Conservation (phyloP, 2,888 invertebrate genomes). For the Congeria kusceri region DNA sequence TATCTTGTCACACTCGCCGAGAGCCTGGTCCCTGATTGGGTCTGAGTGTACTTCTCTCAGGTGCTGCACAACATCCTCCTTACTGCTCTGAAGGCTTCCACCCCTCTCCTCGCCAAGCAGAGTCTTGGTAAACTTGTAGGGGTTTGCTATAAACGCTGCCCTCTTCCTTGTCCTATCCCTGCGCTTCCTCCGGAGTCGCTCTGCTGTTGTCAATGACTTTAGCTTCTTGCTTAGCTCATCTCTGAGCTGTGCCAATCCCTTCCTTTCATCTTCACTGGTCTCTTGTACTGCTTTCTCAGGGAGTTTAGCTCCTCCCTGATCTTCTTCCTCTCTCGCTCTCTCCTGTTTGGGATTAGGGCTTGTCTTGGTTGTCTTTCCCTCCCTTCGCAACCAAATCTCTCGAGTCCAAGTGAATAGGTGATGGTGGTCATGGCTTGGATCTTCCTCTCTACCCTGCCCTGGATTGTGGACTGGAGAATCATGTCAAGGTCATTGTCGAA, state of each 20-base stretch:
- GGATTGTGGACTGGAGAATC: too few species aligned
- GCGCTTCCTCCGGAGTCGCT: not conserved
- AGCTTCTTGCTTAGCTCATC: constrained; percentile 6
- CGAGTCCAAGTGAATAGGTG: too few species aligned
- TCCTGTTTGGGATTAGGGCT: constrained; percentile 21
- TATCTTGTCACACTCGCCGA: constrained; percentile 11
- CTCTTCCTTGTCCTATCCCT: not conserved
- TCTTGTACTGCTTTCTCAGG: constrained; percentile 11
- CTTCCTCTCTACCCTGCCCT: too few species aligned
- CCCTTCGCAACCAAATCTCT: too few species aligned
- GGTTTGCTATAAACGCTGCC: constrained; percentile 25
- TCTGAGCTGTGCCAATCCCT: constrained; percentile 5
- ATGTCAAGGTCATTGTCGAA: too few species aligned
- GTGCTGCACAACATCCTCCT: constrained; percentile 29
- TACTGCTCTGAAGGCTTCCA: constrained; percentile 10
- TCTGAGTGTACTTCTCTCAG: constrained; percentile 28
- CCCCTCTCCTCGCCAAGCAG: constrained; percentile 20
- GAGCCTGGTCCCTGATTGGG: constrained; percentile 10
- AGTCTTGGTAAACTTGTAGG: constrained; percentile 27
- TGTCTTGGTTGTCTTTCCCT: too few species aligned
- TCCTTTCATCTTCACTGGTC: constrained; percentile 12
- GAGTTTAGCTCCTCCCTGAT: constrained; percentile 5
- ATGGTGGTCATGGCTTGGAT: too few species aligned
- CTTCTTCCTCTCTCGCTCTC: constrained; percentile 5
- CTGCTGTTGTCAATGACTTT: not conserved